Base-by-base conservation (phyloP, 1,140 invertebrate species). In the Coelopa frigida region DNA sequence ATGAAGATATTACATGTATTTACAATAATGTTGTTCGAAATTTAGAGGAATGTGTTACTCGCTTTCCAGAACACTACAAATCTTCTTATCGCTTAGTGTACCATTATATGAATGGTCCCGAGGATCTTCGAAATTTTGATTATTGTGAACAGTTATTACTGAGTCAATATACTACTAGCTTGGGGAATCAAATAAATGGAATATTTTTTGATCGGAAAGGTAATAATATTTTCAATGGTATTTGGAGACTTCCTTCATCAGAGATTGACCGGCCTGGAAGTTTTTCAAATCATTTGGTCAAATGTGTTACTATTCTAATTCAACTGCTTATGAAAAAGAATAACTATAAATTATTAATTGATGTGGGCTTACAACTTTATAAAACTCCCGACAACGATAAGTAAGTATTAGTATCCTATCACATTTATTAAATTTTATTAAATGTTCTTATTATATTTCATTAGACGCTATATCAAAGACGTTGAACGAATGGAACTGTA, bases 61-160 rank as follows among this genome's bases (percentile, higher is more conserved):
- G 92, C 31, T 93, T 93, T 71, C 82, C 88, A 0, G 85, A 89
- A 54, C 91, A 97, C 72, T 95, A 94, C 67, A 96, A 96, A 72
- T 87, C 90, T 0, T 74, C 92, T 21, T 95, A 94, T 68, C 77
- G 91, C 49, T 67, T 96, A 22, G 84, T 88, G 2, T 80, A 93
- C 68, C 84, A 88, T 56, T 92, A 85, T 67, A 87, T 85, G 59
- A 77, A 84, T 47, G 87, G 84, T 18, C 73, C 51, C 22, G 77
- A 81, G 59, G 72, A 72, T 33, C 74, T 78, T 33, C 83, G 79
- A 62, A 78, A 87, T 63, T 74, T 82, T 22, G 71, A 73, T 45
- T 81, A 81, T 62, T 82, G 82, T 51, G 76, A 81, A 54, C 81
- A 87, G 53, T 70, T 89, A 8, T 75, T 91, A 46, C 58, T 90